phyloP scores from a whole-genome alignment of 2,113 vertebrate genomes.

The Chlorodrepanis virens region DNA sequence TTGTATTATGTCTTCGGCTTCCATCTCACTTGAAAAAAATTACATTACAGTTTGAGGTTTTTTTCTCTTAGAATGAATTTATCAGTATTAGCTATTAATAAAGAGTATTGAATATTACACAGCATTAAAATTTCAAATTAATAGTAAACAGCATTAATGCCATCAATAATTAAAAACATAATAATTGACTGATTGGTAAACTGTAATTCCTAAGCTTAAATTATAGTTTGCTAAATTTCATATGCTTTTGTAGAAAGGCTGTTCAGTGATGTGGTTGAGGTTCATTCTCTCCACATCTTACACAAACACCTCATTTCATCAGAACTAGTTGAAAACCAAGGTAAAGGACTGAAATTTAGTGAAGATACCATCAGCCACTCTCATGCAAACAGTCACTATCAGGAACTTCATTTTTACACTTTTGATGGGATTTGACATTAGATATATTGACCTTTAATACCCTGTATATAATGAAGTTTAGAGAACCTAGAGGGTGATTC shows the following conservation, averaged over 20 bases:
- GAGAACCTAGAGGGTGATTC: neutral
- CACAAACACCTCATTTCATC: rapidly evolving
- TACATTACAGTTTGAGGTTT: neutral
- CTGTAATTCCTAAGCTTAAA: neutral
- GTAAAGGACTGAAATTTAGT: neutral
- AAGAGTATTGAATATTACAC: neutral
- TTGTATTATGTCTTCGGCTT: neutral
- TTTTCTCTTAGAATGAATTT: neutral
- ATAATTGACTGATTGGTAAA: neutral
- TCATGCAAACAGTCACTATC: neutral
- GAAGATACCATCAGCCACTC: neutral
- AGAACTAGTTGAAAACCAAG: neutral
- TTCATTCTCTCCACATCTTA: neutral
- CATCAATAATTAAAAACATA: neutral
- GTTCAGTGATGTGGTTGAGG: neutral
- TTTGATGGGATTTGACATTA: neutral
- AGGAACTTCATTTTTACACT: neutral
- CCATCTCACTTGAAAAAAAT: rapidly evolving
- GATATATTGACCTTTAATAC: neutral
- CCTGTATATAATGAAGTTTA: neutral
- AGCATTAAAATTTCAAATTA: neutral
- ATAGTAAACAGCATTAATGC: neutral
- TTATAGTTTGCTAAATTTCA: neutral
- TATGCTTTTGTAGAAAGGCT: neutral
- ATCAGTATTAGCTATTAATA: neutral